Evolutionary conservation across 2,797 vertebrate genomes (phyloP), one percentile per base, ranked within the genome.

Genomic region (Gymnocypris eckloni): DNA sequence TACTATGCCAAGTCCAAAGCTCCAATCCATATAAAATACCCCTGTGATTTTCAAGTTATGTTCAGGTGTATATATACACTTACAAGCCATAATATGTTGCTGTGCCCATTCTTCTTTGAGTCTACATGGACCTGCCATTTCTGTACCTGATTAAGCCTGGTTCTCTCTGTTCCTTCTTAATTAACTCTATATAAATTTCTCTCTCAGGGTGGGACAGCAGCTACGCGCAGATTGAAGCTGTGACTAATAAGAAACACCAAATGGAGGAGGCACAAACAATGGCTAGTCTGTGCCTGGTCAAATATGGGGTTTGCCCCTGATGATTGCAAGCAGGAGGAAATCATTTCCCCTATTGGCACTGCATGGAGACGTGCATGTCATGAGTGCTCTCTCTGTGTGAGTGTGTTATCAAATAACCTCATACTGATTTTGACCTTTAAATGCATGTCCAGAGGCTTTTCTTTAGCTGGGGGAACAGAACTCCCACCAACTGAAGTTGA

Each of bases 181-280:
- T 67, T 67, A 66, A 66, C 28, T 33, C 64, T 64, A 37, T 28
- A 50, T 61, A 12, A 33, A 22, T 43, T 37, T 37, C 7, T 70
- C 37, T 81, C 61, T 76, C 52, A 33, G 82, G 76, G 86, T 71
- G 77, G 59, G 77, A 76, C 48, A 45, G 39, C 64, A 70, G 85
- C 71, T 77, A 76, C 4, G 22, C 61, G 48, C 37, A 50, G 83
- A 77, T 71, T 71, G 56, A 61, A 59, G 33, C 86, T 87, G 83
- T 87, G 83, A 85, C 86, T 85, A 87, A 87, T 85, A 85, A 78
- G 83, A 87, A 87, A 87, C 86, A 82, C 83, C 83, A 87, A 85
- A 87, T 81, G 83, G 37, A 43, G 50, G n/a, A 78, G 83, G 52
- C 43, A 67, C 69, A 86, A 79, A 89, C 88, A 87, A 87, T 81